These are phyloP conservation scores for Squalus acanthias DNA, from an alignment of 2,797 vertebrate genomes.

Conservation along the genomic window DNA sequence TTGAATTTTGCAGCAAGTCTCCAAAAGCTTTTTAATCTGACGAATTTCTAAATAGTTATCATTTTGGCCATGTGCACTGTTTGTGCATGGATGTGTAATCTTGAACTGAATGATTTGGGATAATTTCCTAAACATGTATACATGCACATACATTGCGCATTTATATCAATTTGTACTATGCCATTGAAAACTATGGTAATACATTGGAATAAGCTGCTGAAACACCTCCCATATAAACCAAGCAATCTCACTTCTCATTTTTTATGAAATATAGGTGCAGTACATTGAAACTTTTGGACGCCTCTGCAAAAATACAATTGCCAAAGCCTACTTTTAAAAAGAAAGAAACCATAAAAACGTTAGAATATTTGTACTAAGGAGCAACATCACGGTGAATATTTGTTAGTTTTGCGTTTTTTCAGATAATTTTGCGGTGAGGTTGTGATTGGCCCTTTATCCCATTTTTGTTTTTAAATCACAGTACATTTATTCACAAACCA, in stretches of 20 bases:
- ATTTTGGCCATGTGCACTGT: neutral
- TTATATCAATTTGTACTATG: neutral
- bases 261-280: neutral
- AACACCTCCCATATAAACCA: neutral
- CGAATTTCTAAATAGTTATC: neutral
- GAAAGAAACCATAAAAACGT: neutral
- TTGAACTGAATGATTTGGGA: neutral
- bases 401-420: neutral
- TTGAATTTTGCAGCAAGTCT: neutral
- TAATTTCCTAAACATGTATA: neutral
- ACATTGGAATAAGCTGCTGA: neutral
- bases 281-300: neutral
- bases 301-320: neutral
- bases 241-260: neutral
- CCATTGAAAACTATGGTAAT: neutral
- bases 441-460: neutral
- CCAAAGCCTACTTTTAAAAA: neutral
- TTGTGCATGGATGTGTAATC: neutral
- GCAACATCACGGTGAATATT: neutral
- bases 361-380: too few relatives aligned
- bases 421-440: neutral
- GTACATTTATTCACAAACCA: constrained; percentile 25
- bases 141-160: neutral
- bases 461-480: neutral
- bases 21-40: neutral